phyloP scores from a whole-genome alignment of 1,140 invertebrate species.

The Listronotus oregonensis region DNA sequence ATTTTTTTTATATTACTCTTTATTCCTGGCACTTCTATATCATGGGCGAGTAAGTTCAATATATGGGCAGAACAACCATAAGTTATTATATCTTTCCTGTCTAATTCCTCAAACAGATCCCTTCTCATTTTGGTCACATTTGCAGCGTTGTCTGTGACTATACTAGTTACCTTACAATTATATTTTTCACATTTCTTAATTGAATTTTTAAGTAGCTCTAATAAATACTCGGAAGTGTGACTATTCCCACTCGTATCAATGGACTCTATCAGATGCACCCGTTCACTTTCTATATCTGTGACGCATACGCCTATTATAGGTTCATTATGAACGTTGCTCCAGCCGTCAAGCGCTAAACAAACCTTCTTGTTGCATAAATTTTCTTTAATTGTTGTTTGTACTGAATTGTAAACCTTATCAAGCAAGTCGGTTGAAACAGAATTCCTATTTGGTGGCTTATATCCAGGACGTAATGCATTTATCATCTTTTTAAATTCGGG shows the following conservation, averaged over 20 bases:
- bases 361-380: constrained; percentile 10
- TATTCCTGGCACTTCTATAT: no score
- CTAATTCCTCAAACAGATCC: no score
- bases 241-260: background rate
- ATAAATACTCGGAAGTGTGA: background rate
- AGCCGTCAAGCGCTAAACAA: constrained; percentile 17
- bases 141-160: no score
- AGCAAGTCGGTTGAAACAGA: constrained; percentile 11
- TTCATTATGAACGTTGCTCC: constrained; percentile 17
- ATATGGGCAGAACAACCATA: no score
- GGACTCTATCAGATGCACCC: background rate
- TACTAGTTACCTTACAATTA: no score
- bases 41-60: no score
- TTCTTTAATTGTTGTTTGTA: constrained; percentile 14
- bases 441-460: constrained; percentile 16
- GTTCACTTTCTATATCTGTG: constrained; percentile 1
- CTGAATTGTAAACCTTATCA: background rate
- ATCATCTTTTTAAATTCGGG: constrained; percentile 8
- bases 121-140: no score
- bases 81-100: no score
- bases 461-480: constrained; percentile 21
- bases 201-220: no score
- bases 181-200: no score
- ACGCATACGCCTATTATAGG: constrained; percentile 3
- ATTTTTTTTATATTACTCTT: background rate